Percentiles rank a stretch among this genome's conserved stretches.
These are phyloP conservation scores for Bradypus variegatus DNA, from an alignment of 2,797 vertebrate species.

Conservation along the genomic window DNA sequence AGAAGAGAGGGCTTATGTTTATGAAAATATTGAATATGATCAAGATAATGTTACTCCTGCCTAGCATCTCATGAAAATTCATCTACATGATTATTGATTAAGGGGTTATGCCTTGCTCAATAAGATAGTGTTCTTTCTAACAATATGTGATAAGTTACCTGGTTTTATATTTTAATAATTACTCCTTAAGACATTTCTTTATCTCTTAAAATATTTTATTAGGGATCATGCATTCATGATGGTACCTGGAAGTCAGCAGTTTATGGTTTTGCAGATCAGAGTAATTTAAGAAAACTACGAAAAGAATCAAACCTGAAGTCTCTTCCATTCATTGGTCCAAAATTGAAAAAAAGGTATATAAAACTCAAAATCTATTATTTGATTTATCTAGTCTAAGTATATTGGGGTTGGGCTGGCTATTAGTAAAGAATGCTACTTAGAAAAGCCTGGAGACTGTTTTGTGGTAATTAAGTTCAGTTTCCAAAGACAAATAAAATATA, in stretches of 20 bases:
- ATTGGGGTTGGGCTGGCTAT: neutral
- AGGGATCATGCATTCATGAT: conserved; percentile 87
- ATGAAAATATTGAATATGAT: neutral
- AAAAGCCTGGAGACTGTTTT: neutral
- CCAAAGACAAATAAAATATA: conserved; percentile 16
- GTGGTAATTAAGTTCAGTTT: conserved; percentile 16
- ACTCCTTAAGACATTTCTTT: neutral
- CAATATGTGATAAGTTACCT: neutral
- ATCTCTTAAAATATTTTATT: conserved; percentile 42
- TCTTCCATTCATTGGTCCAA: conserved; percentile 83
- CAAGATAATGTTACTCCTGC: neutral
- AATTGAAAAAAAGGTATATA: conserved; percentile 86
- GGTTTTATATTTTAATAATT: conserved; percentile 6
- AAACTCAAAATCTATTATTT: neutral
- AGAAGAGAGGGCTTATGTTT: neutral
- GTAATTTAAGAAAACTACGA: conserved; percentile 80
- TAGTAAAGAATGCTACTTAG: neutral
- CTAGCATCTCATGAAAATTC: neutral
- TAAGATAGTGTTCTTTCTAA: neutral
- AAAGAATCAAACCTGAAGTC: conserved; percentile 83
- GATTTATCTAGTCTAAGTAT: neutral
- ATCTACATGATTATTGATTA: neutral
- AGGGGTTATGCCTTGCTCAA: neutral
- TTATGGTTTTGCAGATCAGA: conserved; percentile 82
- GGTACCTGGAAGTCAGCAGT: conserved; percentile 96